Evolutionary conservation across 30 jellyfish, hydroid and myxozoan genomes (phyloP).

Genomic region (Chrysaora quinquecirrha): DNA sequence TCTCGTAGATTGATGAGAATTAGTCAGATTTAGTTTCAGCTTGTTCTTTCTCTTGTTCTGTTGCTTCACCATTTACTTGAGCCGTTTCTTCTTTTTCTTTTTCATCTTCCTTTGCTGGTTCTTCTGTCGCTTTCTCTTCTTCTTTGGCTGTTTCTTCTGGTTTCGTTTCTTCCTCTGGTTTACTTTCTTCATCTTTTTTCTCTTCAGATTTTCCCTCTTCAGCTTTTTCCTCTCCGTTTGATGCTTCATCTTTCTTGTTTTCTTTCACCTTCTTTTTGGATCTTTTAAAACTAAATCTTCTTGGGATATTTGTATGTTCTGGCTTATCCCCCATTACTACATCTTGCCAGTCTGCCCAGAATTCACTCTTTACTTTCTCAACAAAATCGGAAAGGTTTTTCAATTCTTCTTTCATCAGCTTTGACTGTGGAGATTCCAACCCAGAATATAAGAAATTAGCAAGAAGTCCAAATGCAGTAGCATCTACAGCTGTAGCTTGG

Average conservation of each 20-base stretch:
- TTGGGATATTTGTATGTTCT: slow-evolving; percentile 73
- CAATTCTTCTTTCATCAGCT: slow-evolving; percentile 64
- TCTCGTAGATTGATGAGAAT: neutral
- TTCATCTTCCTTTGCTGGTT: slow-evolving; percentile 37
- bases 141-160: slow-evolving; percentile 16
- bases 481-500: slow-evolving; percentile 76
- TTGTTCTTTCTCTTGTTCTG: slow-evolving; percentile 66
- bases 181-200: slow-evolving; percentile 11
- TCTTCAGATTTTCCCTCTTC: slow-evolving; percentile 39
- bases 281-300: slow-evolving; percentile 77
- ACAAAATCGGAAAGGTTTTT: slow-evolving; percentile 70
- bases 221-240: slow-evolving; percentile 46
- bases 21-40: slow-evolving; percentile 51
- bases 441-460: slow-evolving; percentile 75
- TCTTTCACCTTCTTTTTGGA: slow-evolving; percentile 77
- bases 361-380: slow-evolving; percentile 82
- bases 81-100: slow-evolving; percentile 70
- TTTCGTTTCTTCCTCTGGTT: slow-evolving; percentile 11
- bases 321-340: slow-evolving; percentile 91
- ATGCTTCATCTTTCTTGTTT: slow-evolving; percentile 57
- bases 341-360: slow-evolving; percentile 93
- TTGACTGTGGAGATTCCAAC: slow-evolving; percentile 70
- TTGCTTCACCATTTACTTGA: slow-evolving; percentile 75
- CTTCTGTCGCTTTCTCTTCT: slow-evolving; percentile 24
- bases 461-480: slow-evolving; percentile 82